Percentiles rank a stretch among this genome's conserved stretches.
These are phyloP conservation scores for Meghimatium bilineatum DNA, from an alignment of 2,888 invertebrate genomes.

Conservation along the genomic window DNA sequence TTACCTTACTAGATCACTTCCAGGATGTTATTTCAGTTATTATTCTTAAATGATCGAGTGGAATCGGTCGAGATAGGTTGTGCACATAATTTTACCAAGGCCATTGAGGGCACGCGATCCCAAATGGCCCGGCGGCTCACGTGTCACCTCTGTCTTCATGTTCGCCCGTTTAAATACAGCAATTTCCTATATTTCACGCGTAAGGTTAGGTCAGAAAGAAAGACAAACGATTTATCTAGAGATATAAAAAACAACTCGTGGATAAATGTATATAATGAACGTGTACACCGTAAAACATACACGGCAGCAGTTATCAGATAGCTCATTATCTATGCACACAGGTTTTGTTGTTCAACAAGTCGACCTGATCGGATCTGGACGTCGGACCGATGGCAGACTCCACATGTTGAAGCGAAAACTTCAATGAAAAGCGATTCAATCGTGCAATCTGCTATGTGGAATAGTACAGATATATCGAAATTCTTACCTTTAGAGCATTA, in stretches of 20 bases:
- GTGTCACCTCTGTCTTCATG: constrained; percentile 31
- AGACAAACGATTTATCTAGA: neutral
- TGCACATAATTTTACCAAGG: constrained; percentile 10
- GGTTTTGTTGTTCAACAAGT: constrained; percentile 46
- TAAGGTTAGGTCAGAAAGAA: neutral
- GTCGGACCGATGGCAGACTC: constrained; percentile 12
- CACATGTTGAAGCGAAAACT: constrained; percentile 50
- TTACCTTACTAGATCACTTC: neutral
- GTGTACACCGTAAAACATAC: constrained; percentile 3
- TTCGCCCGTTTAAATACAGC: constrained; percentile 16
- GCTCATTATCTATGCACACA: constrained; percentile 48
- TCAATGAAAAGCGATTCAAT: constrained; percentile 48
- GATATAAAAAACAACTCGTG: neutral
- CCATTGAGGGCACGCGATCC: constrained; percentile 44
- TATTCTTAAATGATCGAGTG: neutral
- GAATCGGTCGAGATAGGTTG: neutral
- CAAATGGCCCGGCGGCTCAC: constrained; percentile 17
- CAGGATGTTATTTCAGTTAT: neutral
- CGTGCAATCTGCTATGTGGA: neutral
- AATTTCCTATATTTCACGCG: neutral
- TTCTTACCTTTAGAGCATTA: constrained; percentile 33
- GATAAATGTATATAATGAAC: neutral
- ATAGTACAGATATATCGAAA: constrained; percentile 2
- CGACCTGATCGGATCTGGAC: constrained; percentile 39
- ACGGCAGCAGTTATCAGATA: constrained; percentile 26